A percentile compares a stretch with the other conserved stretches of the same genome.
These are phyloP conservation scores for Petrolisthes manimaculis DNA, from an alignment of 2,888 invertebrate species.

Conservation along the genomic window DNA sequence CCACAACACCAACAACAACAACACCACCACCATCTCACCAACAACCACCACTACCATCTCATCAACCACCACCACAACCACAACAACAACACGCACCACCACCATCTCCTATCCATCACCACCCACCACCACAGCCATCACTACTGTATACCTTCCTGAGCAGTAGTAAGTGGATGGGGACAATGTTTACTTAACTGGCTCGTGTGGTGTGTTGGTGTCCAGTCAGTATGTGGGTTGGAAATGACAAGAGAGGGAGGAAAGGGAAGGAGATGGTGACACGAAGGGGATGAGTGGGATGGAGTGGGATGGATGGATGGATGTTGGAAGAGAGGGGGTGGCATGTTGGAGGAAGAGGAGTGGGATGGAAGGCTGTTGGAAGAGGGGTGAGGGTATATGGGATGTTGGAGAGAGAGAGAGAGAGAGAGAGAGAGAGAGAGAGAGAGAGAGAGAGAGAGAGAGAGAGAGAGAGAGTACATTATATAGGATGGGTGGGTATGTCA, in stretches of 20 bases:
- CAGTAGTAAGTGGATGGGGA: constrained; percentile 49
- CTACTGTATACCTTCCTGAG: constrained; percentile 6
- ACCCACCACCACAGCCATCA: neutral
- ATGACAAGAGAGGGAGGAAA: constrained; percentile 15
- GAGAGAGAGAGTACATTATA: too few relatives aligned
- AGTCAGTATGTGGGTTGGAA: too few relatives aligned
- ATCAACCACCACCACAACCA: neutral
- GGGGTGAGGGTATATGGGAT: neutral
- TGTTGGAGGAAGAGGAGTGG: neutral
- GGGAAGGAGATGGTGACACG: neutral
- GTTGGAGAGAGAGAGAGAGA: constrained; percentile 16
- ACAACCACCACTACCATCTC: neutral
- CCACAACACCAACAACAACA: neutral
- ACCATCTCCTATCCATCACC: neutral
- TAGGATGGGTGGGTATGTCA: neutral
- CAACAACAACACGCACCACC: neutral
- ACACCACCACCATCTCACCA: neutral
- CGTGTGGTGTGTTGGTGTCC: too few relatives aligned
- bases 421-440: constrained; percentile 21
- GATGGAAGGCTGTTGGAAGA: neutral
- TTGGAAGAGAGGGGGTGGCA: neutral
- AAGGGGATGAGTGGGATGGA: too few relatives aligned
- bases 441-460: constrained; percentile 18
- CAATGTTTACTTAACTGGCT: constrained; percentile 55
- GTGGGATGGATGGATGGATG: too few relatives aligned